These are phyloP conservation scores for Neomicropteryx cornuta DNA, from an alignment of 1,140 invertebrate species.

Conservation along the genomic window DNA sequence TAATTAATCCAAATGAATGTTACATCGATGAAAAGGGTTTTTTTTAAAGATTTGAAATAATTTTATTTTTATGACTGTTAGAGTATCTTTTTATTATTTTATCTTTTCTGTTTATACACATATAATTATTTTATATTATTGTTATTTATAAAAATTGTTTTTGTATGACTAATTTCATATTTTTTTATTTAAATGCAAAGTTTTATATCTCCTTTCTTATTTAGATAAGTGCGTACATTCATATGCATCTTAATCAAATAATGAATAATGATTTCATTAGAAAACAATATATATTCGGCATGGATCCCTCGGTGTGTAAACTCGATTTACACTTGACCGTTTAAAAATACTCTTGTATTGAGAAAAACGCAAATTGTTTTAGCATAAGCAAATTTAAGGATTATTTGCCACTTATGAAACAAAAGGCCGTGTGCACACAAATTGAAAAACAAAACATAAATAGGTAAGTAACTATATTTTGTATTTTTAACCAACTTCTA, in stretches of 20 bases:
- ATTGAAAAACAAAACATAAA: conserved; percentile 1
- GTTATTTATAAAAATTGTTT: not conserved
- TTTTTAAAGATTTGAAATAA: not conserved
- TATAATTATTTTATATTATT: not conserved
- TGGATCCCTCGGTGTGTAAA: no score
- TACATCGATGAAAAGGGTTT: not conserved
- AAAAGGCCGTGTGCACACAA: no score
- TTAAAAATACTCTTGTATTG: not conserved
- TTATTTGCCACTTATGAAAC: no score
- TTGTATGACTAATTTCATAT: not conserved
- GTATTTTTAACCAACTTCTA: no score
- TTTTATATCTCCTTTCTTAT: no score
- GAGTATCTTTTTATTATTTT: not conserved
- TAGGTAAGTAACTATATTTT: not conserved
- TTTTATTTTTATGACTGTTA: not conserved
- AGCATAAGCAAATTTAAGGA: no score
- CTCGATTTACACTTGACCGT: not conserved
- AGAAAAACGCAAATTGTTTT: no score
- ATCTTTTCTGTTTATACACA: not conserved
- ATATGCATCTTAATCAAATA: not conserved
- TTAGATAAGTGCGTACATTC: no score
- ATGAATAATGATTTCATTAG: conserved; percentile 1
- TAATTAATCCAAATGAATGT: not conserved
- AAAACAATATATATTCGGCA: not conserved
- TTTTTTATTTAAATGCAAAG: not conserved